These are phyloP conservation scores for Peromyscus attwateri DNA, from an alignment of 2,797 vertebrate species.

Conservation along the genomic window DNA sequence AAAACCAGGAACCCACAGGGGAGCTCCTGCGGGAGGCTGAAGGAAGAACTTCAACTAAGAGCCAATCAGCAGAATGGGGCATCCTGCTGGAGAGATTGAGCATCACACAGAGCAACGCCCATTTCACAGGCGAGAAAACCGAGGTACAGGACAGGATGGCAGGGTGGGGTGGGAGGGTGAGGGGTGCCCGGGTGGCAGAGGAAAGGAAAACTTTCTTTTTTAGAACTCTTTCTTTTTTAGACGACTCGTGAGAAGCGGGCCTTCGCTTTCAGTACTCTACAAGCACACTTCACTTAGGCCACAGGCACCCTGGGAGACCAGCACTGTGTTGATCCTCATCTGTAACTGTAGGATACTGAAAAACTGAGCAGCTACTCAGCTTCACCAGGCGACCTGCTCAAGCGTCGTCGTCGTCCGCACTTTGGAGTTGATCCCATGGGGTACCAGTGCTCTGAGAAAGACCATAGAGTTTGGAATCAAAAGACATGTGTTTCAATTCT, in stretches of 20 bases:
- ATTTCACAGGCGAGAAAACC: slow-evolving; percentile 41
- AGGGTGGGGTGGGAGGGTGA: neutral
- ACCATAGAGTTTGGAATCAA: slow-evolving; percentile 13
- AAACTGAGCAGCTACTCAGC: neutral
- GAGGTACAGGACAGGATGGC: neutral
- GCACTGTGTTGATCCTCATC: neutral
- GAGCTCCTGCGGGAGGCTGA: neutral
- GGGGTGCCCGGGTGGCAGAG: neutral
- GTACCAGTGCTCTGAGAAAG: neutral
- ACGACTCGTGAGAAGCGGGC: neutral
- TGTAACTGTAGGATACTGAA: neutral
- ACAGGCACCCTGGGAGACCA: neutral
- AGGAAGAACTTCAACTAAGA: neutral
- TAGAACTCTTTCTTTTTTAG: neutral
- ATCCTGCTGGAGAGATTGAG: neutral
- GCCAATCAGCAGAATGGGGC: neutral
- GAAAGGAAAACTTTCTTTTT: neutral
- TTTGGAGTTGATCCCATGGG: neutral
- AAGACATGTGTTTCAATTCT: slow-evolving; percentile 43
- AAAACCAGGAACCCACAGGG: neutral
- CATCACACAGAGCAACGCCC: neutral
- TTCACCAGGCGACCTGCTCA: neutral
- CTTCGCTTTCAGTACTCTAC: neutral
- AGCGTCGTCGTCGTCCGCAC: neutral
- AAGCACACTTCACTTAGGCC: neutral